A percentile compares a stretch with the other conserved stretches of the same genome.
Evolutionary conservation across 2,113 vertebrate species (phyloP).

Genomic region (Zeus faber): DNA sequence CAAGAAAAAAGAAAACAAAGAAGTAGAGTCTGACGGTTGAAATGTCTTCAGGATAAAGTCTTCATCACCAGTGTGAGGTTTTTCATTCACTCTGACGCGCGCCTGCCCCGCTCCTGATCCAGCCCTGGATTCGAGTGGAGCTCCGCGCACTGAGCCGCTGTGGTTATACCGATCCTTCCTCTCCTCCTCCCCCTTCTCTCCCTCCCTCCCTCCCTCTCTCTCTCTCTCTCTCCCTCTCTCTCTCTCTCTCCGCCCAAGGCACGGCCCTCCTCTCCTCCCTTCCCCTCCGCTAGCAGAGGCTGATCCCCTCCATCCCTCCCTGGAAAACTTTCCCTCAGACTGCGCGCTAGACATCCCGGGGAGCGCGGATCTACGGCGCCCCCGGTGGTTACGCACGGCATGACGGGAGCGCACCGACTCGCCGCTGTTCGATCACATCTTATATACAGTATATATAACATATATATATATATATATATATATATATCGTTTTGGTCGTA

Average conservation of each 20-base stretch:
- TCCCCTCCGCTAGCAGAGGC: conserved; percentile 29
- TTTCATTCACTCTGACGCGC: too few relatives aligned
- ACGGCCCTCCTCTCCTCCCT: conserved; percentile 79
- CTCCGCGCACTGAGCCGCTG: conserved; percentile 67
- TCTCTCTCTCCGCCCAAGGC: conserved; percentile 70
- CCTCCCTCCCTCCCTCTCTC: conserved; percentile 17
- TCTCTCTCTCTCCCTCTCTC: conserved; percentile 33
- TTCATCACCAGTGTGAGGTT: background rate
- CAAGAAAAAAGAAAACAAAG: background rate
- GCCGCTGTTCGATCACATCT: too few relatives aligned
- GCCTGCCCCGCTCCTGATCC: conserved; percentile 40
- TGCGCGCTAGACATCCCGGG: background rate
- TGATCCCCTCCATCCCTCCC: conserved; percentile 43
- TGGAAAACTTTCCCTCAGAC: conserved; percentile 49
- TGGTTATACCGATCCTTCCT: conserved; percentile 80
- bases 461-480: too few relatives aligned
- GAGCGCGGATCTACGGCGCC: conserved; percentile 18
- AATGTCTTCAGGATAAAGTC: background rate
- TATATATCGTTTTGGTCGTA: too few relatives aligned
- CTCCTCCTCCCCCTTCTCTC: conserved; percentile 59
- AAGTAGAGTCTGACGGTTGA: background rate
- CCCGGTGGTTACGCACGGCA: conserved; percentile 2
- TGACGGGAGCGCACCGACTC: background rate
- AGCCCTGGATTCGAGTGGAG: conserved; percentile 57
- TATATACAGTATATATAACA: too few relatives aligned